These are phyloP conservation scores for Ypsolopha scabrella DNA, from an alignment of 2,888 invertebrate species.

Conservation along the genomic window DNA sequence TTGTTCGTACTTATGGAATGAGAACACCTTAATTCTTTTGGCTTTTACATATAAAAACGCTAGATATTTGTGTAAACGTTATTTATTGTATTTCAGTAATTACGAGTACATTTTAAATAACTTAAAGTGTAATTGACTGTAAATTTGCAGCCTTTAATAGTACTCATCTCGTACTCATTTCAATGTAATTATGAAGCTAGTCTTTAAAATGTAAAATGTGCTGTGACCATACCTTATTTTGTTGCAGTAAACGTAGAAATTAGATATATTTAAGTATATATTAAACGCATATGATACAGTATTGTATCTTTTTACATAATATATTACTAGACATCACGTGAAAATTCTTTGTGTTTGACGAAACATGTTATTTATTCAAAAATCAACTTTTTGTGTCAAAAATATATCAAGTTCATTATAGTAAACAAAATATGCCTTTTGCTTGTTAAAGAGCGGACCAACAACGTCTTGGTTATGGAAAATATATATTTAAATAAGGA, in stretches of 20 bases:
- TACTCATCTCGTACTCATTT: neutral
- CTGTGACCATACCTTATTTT: slow-evolving; percentile 3
- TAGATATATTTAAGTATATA: neutral
- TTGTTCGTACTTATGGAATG: neutral
- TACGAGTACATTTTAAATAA: too few relatives aligned
- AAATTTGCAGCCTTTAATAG: too few relatives aligned
- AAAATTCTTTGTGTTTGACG: too few relatives aligned
- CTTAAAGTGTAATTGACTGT: too few relatives aligned
- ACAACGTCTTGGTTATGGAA: slow-evolving; percentile 57
- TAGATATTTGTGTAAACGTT: too few relatives aligned
- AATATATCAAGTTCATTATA: slow-evolving; percentile 18
- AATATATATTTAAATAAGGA: slow-evolving; percentile 33
- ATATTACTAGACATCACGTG: too few relatives aligned
- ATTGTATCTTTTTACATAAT: too few relatives aligned
- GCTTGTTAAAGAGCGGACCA: slow-evolving; percentile 63
- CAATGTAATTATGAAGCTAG: neutral
- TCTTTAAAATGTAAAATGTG: neutral
- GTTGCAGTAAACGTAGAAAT: slow-evolving; percentile 1
- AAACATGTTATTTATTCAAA: too few relatives aligned
- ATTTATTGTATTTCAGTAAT: too few relatives aligned
- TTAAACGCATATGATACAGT: neutral
- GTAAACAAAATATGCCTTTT: slow-evolving; percentile 39
- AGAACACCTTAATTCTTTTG: neutral
- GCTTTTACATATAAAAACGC: neutral
- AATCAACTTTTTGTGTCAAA: too few relatives aligned